Percentiles rank a stretch among this genome's conserved stretches.
phyloP scores from a whole-genome alignment of 1,140 invertebrate species.

The Aradophagus sp. region DNA sequence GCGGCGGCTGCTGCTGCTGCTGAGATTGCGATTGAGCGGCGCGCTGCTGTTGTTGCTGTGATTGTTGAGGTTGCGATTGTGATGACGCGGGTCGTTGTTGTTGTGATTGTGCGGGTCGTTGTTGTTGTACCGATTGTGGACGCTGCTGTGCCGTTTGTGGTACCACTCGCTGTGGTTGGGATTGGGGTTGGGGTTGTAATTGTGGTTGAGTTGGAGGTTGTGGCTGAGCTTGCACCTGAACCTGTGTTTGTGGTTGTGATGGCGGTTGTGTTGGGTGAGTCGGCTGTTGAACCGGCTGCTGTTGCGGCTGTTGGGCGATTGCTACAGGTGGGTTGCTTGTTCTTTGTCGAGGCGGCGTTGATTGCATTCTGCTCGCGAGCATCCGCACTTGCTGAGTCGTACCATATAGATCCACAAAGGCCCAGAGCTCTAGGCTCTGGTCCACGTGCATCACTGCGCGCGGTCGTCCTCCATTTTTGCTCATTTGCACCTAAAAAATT shows the following conservation, averaged over 20 bases:
- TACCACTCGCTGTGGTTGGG: conserved; percentile 20
- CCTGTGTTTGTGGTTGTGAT: conserved; percentile 32
- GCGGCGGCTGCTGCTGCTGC: conserved; percentile 51
- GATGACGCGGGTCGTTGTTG: no score
- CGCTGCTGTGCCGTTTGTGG: no score
- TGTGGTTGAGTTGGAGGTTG: conserved; percentile 21
- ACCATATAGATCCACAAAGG: conserved; percentile 97
- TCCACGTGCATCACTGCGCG: conserved; percentile 95
- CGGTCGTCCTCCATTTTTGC: conserved; percentile 87
- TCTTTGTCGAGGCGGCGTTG: conserved; percentile 66
- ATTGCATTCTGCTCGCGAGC: conserved; percentile 74
- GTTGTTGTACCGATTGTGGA: no score
- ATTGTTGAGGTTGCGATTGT: no score
- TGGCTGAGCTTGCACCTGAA: conserved; percentile 62
- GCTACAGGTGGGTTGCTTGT: conserved; percentile 52
- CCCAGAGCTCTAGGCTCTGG: conserved; percentile 90
- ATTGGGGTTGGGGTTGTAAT: conserved; percentile 47
- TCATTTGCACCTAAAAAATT: conserved; percentile 77
- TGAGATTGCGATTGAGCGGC: no score
- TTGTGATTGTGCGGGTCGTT: no score
- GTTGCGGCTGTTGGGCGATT: conserved; percentile 21
- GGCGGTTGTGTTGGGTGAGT: conserved; percentile 25
- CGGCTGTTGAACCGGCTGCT: conserved; percentile 58
- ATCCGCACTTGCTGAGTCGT: conserved; percentile 90
- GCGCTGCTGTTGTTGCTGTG: no score